Evolutionary conservation across 2,888 invertebrate genomes (phyloP).

Genomic region (Drosophila mercatorum): DNA sequence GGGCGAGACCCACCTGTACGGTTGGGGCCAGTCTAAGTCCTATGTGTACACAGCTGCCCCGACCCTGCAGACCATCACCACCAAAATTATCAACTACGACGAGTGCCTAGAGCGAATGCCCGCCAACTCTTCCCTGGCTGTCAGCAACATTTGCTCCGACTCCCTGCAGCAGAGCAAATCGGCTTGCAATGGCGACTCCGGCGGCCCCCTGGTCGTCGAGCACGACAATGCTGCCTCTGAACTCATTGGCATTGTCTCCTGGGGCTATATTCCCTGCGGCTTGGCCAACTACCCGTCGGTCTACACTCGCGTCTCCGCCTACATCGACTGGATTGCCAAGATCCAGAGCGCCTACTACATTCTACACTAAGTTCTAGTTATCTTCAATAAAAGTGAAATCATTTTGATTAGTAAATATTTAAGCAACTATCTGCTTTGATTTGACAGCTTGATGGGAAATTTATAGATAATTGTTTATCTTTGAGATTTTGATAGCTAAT

Average conservation of each 20-base stretch:
- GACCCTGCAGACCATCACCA: conserved; percentile 77
- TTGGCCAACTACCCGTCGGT: conserved; percentile 83
- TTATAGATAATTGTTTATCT: not conserved
- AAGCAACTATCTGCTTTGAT: not conserved
- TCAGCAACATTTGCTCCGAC: conserved; percentile 85
- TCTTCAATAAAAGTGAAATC: conserved; percentile 26
- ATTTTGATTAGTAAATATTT: not conserved
- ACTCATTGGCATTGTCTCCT: conserved; percentile 85
- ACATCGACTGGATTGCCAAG: conserved; percentile 82
- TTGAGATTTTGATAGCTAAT: not conserved
- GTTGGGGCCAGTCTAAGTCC: conserved; percentile 84
- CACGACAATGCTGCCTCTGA: conserved; percentile 48
- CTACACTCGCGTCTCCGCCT: conserved; percentile 84
- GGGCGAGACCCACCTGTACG: conserved; percentile 83
- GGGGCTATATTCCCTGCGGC: conserved; percentile 85
- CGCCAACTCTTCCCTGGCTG: conserved; percentile 67
- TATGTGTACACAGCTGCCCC: conserved; percentile 58
- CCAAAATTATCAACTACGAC: conserved; percentile 70
- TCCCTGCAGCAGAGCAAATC: conserved; percentile 83
- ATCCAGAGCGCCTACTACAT: conserved; percentile 68
- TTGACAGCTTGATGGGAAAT: not conserved
- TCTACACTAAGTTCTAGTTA: conserved; percentile 51
- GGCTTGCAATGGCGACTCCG: conserved; percentile 85
- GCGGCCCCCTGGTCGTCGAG: conserved; percentile 81
- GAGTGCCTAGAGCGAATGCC: conserved; percentile 67